A percentile compares a stretch with the other conserved stretches of the same genome.
These are phyloP conservation scores for Melanerpes aurifrons DNA, from an alignment of 2,113 vertebrate species.

Conservation along the genomic window DNA sequence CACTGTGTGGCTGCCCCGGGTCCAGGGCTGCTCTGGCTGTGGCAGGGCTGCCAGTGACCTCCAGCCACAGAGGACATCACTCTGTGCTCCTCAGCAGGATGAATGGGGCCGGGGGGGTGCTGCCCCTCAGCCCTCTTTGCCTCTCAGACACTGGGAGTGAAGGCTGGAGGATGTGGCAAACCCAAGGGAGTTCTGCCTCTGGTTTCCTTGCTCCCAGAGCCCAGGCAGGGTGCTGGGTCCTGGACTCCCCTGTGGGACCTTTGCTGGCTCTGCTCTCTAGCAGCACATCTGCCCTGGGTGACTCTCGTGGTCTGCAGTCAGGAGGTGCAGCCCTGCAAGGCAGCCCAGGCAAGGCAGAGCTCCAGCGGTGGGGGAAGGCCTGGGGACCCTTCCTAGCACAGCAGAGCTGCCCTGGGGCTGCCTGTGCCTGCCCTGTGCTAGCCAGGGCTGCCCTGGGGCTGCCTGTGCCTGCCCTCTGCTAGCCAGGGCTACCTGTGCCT, in stretches of 20 bases:
- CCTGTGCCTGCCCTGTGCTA: not conserved
- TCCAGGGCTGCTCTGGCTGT: too few relatives aligned
- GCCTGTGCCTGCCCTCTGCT: too few relatives aligned
- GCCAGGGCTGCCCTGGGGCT: too few relatives aligned
- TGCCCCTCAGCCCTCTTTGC: not conserved
- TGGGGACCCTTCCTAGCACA: not conserved
- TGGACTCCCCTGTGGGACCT: not conserved
- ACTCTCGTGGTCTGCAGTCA: fast-evolving
- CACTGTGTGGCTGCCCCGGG: too few relatives aligned
- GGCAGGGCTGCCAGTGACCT: not conserved
- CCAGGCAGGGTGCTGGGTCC: not conserved
- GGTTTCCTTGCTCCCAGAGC: not conserved
- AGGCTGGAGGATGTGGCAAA: fast-evolving
- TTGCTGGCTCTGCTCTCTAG: not conserved
- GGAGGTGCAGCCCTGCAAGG: fast-evolving
- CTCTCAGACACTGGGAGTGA: not conserved
- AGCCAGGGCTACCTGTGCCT: too few relatives aligned
- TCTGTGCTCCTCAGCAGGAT: too few relatives aligned
- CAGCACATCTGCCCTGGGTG: not conserved
- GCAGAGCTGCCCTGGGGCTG: not conserved
- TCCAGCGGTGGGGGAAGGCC: fast-evolving
- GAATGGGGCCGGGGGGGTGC: fast-evolving
- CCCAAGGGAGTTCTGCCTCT: fast-evolving
- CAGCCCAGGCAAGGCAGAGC: not conserved
- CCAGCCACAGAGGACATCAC: fast-evolving